Conservation (phyloP, 2,113 vertebrate species). For the Marmota flaviventris region DNA sequence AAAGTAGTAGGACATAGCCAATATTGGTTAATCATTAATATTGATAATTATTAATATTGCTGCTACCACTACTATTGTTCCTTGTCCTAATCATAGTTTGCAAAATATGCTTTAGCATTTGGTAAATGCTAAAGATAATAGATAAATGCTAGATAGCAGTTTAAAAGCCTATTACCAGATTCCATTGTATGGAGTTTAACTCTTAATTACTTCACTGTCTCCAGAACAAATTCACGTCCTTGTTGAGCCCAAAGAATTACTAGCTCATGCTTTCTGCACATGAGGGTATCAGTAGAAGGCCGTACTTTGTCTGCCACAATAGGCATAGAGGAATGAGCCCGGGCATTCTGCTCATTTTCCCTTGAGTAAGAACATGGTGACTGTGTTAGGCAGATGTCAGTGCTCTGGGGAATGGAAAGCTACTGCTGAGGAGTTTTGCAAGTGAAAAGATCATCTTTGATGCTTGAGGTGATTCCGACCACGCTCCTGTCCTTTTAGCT, state of each 20-base stretch:
- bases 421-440: constrained; percentile 37
- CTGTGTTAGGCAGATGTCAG: background rate
- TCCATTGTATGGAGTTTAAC: constrained; percentile 69
- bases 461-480: constrained; percentile 16
- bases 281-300: background rate
- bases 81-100: constrained; percentile 53
- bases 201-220: constrained; percentile 63
- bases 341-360: background rate
- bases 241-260: background rate
- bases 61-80: background rate
- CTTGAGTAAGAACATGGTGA: constrained; percentile 23
- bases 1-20: background rate
- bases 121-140: background rate
- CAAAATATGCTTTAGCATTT: constrained; percentile 46
- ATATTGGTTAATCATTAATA: background rate
- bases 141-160: background rate
- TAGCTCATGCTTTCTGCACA: background rate
- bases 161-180: constrained; percentile 33
- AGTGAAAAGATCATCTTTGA: background rate
- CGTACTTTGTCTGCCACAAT: background rate
- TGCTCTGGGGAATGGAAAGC: constrained; percentile 62
- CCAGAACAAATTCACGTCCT: constrained; percentile 65
- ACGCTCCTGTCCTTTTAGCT: background rate
- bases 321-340: background rate
- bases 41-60: background rate